These are phyloP conservation scores for Morpho helenor DNA, from an alignment of 2,888 invertebrate genomes.

Conservation along the genomic window DNA sequence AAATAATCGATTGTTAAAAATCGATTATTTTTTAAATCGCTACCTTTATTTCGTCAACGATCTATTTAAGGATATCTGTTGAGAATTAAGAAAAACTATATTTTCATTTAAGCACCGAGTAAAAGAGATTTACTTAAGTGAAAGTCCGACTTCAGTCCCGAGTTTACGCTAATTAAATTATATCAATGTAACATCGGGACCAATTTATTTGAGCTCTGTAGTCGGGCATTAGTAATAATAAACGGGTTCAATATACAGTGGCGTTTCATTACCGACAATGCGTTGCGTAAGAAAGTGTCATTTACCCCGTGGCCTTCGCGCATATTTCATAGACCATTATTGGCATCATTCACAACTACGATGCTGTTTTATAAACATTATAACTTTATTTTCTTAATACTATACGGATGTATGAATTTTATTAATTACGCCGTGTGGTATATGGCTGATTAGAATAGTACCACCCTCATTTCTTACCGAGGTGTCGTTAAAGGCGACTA, in stretches of 20 bases:
- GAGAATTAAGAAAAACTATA: background rate
- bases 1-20: too few species aligned
- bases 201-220: constrained; percentile 11
- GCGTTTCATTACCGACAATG: constrained; percentile 22
- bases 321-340: constrained; percentile 47
- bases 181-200: constrained; percentile 5
- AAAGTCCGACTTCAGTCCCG: constrained; percentile 14
- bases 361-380: constrained; percentile 1
- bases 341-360: constrained; percentile 26
- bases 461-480: too few species aligned
- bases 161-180: constrained; percentile 21
- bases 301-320: constrained; percentile 71
- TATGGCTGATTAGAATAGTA: too few species aligned
- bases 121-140: constrained; percentile 9
- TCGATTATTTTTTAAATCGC: background rate
- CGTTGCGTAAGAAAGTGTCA: constrained; percentile 68
- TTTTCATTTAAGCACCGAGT: background rate
- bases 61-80: too few species aligned
- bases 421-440: too few species aligned
- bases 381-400: too few species aligned
- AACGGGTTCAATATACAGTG: constrained; percentile 20
- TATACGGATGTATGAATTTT: too few species aligned
- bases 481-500: too few species aligned
- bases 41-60: too few species aligned
- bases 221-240: constrained; percentile 5